Conservation (phyloP, 2,797 vertebrate genomes). For the Galagoides demidoff region DNA sequence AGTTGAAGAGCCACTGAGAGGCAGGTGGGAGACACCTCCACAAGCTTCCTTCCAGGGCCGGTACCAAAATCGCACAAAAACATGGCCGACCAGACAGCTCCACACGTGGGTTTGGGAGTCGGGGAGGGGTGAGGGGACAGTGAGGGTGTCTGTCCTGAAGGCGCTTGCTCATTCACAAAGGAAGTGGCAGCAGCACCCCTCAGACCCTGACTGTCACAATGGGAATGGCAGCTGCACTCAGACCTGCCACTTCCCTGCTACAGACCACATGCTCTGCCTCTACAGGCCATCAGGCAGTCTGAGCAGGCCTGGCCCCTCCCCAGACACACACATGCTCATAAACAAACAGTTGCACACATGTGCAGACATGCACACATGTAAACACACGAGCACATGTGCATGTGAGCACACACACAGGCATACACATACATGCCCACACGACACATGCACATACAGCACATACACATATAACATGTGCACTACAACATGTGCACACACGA, state of each 20-base stretch:
- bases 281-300: not conserved
- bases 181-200: too few species aligned
- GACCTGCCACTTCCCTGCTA: not conserved
- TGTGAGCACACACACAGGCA: not conserved
- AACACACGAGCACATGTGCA: not conserved
- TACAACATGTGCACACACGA: too few species aligned
- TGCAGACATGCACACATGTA: not conserved
- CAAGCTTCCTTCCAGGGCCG: not conserved
- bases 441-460: too few species aligned
- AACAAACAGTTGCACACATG: accelerated
- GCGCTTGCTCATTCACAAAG: too few species aligned
- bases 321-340: not conserved
- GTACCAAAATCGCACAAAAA: too few species aligned
- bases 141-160: too few species aligned
- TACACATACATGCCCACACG: too few species aligned
- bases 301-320: not conserved
- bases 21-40: not conserved
- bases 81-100: not conserved
- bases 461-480: too few species aligned
- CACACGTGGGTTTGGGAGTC: too few species aligned
- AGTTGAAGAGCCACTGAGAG: not conserved
- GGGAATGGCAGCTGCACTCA: too few species aligned
- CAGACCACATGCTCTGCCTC: not conserved
- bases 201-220: too few species aligned
- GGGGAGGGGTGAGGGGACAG: too few species aligned